Evolutionary conservation across 2,113 vertebrate species (phyloP).

Genomic region (Gorsachius goisagi): DNA sequence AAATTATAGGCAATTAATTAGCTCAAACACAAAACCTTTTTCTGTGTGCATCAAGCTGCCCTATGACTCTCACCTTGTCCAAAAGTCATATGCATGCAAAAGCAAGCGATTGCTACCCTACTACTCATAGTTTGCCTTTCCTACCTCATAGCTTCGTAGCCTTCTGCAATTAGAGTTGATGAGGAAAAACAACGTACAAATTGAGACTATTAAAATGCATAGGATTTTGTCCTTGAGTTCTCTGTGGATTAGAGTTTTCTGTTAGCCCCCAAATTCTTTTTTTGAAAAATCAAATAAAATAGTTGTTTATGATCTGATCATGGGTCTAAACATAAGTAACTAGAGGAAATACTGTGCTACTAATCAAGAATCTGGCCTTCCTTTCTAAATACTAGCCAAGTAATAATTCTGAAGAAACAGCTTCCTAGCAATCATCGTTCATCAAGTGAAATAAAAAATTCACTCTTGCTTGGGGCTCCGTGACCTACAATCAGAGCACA

Average conservation of each 20-base stretch:
- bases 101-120: rapidly evolving
- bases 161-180: background rate
- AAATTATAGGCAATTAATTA: background rate
- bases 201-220: background rate
- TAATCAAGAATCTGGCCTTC: background rate
- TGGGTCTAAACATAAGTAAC: background rate
- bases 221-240: background rate
- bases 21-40: background rate
- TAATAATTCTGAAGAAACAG: background rate
- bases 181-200: background rate
- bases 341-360: background rate
- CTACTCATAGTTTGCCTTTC: background rate
- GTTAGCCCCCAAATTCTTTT: background rate
- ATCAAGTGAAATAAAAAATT: background rate
- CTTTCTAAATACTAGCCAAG: background rate
- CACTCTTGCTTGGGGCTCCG: background rate
- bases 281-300: background rate
- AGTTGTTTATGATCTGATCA: background rate
- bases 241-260: background rate
- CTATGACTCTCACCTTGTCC: background rate
- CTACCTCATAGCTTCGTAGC: background rate
- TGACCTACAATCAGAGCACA: background rate
- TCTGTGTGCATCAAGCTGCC: background rate
- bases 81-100: background rate
- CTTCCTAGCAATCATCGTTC: background rate